Conservation (phyloP, 2,113 vertebrate genomes). For the Pithys albifrons region DNA sequence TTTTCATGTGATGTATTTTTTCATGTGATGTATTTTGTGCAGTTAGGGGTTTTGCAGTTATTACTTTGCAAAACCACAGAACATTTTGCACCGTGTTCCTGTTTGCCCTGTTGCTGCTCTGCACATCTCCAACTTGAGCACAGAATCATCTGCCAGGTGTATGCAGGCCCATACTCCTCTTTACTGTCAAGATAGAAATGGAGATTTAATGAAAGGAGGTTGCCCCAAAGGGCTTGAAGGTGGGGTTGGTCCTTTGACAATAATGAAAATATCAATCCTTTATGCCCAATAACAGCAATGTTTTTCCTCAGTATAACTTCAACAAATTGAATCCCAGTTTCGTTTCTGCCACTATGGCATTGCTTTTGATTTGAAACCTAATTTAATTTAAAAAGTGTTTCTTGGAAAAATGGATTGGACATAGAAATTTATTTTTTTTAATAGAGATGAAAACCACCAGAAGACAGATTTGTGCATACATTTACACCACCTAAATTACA, state of each 20-base stretch:
- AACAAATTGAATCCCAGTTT: not conserved
- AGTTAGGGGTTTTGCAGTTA: not conserved
- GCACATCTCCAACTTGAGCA: rapidly evolving
- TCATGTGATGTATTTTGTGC: not conserved
- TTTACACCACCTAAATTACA: not conserved
- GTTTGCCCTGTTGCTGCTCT: not conserved
- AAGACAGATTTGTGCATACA: not conserved
- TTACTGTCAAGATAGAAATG: not conserved
- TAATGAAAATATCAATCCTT: not conserved
- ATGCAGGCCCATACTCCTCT: not conserved
- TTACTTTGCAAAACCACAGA: not conserved
- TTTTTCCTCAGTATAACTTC: not conserved
- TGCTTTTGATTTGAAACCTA: not conserved
- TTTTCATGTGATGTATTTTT: not conserved
- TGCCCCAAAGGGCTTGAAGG: not conserved
- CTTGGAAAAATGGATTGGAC: not conserved
- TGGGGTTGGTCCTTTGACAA: not conserved
- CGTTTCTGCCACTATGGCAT: not conserved
- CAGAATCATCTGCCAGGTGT: not conserved
- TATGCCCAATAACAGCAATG: not conserved
- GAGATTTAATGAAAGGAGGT: not conserved
- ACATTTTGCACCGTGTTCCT: not conserved
- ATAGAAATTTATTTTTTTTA: not conserved
- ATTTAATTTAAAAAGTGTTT: not conserved
- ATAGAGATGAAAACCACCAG: not conserved